Evolutionary conservation across 2,888 invertebrate genomes (phyloP), one percentile per base, ranked within the genome.

Genomic region (Furcula furcula): DNA sequence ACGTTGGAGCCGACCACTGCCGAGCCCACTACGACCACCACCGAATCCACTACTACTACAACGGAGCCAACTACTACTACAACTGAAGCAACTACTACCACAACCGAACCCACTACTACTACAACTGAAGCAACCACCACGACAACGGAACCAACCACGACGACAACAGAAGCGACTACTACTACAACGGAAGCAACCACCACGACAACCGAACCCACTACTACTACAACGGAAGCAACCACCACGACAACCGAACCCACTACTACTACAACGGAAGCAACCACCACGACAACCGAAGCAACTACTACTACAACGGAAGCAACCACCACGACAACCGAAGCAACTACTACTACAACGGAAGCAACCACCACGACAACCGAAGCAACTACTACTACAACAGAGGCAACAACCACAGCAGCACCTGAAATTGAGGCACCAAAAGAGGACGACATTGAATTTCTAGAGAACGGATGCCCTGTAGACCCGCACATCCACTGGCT

Each of bases 401-500:
- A 34, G 7, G 13, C 35, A 0, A 23, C 34, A 13, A 29, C 37
- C 18, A 5, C 29, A 29, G 7, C 21, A 25, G 9, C 50, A 29
- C 28, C 55, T 4, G 42, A 40, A 5, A 36, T 49, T 0, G 16
- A 38, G 2, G 34, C 32, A 10, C 39, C 7, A 10, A 34, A 29
- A 5, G 30, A 28, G 11, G 33, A 34, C 9, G 46, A 29, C 3
- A 46, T 59, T 0, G 65, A 66, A 1, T 74, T 76, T 53, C 56
- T 58, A 4, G 59, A 55, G 4, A 83, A 84, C 36, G 85, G 85
- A 2, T 86, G 85, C 47, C 86, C 86, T 1, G 65, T 65, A 0
- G 42, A 82, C 46, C 71, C 69, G 0, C 60, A 58, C 26, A 52
- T 75, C 12, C 81, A 81, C 55, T 78, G 76, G 81, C 57, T 84